Base-by-base conservation (phyloP, 30 jellyfish, hydroid and myxozoan genomes). In the Mastigias papua region DNA sequence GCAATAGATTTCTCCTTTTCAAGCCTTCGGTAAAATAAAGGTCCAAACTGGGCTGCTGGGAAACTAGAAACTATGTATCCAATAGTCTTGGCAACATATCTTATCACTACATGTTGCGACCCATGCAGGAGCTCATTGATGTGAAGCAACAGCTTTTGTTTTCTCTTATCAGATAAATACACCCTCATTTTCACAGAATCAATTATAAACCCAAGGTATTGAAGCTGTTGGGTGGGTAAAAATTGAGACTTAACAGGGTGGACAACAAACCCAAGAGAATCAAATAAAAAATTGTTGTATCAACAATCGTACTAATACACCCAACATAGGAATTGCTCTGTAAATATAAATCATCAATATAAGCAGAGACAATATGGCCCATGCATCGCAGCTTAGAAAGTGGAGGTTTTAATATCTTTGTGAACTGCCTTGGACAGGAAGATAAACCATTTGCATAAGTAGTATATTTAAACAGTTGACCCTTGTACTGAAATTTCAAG, bases 21-120 rank as follows among this genome's bases (percentile, higher is more conserved):
- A 29, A 86, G 76, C 34, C 66, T n/a, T 34, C 94, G 35, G 61
- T n/a, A 86, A 75, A 50, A 62, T 20, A 86, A 58, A n/a, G 76
- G 76, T 22, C 94, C 94, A 73, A 49, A 71, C 30, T 70, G 49
- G 6, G 34, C 89, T 2, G 54, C 94, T 34, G 94, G 89, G 23
- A 86, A 73, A 8, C 81, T 27, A 27, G 81, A 22, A 0, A 58
- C 63, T 27, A 73, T 60, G 64, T 60, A 42, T 11, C 82, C 82
- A 32, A 70, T 70, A 62, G 32, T 33, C 46, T 70, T 10, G n/a
- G 82, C 82, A 25, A 35, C 64, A 35, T 35, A 70, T 31, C 15
- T 26, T 21, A 70, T 9, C 34, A 62, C 8, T 8, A 35, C 32
- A 9, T 29, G 30, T 26, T 70, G 28, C 5, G 22, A 16, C 13